Conservation (phyloP, 2,888 invertebrate genomes). For the Platycheirus rosarum region DNA sequence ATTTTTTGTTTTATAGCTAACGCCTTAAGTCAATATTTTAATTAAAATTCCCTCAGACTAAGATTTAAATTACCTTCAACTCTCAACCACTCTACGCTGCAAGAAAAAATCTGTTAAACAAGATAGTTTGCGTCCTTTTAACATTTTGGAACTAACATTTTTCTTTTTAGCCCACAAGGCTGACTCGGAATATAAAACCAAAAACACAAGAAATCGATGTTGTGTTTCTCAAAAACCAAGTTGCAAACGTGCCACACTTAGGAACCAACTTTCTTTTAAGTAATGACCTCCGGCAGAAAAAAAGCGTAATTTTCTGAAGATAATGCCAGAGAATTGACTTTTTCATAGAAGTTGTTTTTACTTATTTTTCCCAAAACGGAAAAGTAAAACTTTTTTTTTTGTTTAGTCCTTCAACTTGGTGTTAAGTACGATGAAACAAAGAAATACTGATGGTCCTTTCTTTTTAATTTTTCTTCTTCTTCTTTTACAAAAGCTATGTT, state of each 20-base stretch:
- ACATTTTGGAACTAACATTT: conserved; percentile 6
- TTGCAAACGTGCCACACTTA: conserved; percentile 70
- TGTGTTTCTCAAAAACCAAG: conserved; percentile 49
- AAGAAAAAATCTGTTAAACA: too few species aligned
- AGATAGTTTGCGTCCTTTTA: too few species aligned
- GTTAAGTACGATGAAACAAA: conserved; percentile 61
- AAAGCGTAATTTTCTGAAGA: conserved; percentile 65
- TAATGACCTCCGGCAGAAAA: conserved; percentile 54
- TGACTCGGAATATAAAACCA: not conserved
- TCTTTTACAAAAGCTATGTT: conserved; percentile 48
- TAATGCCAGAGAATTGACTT: conserved; percentile 67
- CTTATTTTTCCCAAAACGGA: conserved; percentile 11
- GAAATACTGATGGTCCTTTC: conserved; percentile 45
- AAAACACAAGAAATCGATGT: conserved; percentile 36
- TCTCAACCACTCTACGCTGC: too few species aligned
- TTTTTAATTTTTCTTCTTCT: conserved; percentile 1
- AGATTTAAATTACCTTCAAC: too few species aligned
- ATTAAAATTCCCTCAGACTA: too few species aligned
- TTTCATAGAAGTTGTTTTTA: conserved; percentile 33
- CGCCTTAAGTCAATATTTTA: too few species aligned
- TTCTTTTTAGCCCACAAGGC: not conserved
- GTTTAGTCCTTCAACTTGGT: conserved; percentile 14
- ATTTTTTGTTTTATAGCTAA: too few species aligned
- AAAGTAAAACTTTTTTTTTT: conserved; percentile 25
- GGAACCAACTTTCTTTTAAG: conserved; percentile 49